Base-by-base conservation (phyloP, 2,888 invertebrate species). In the Hoplodrina blanda region DNA sequence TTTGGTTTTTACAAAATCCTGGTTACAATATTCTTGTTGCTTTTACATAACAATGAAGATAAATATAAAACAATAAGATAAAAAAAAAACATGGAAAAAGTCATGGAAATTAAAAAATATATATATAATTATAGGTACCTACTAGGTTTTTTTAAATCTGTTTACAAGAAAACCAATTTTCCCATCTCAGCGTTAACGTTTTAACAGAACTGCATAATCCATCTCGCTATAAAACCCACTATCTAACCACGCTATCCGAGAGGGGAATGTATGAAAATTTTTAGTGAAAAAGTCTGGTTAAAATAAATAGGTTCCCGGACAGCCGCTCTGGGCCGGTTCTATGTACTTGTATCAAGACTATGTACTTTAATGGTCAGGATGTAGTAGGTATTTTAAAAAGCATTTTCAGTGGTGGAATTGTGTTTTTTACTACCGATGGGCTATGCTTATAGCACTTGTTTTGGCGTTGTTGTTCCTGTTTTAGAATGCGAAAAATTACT, bases 231-330 rank as follows among this genome's bases (percentile, higher is more conserved):
- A 41, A 25, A 13, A 25, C 20, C 41, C n/a, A 5, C 62, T 61
- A 49, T 59, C 60, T 56, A 74, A 53, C 59, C 41, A 8, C 69
- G 8, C 60, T 85, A 72, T 70, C 60, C 66, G 62, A 65, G 41
- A 44, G 53, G 62, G 59, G 66, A 74, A 84, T 79, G 70, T 78
- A 78, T 78, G 77, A 82, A 78, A 79, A 63, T 69, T 68, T 83
- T 37, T 69, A 60, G 67, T 71, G 57, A 80, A 84, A 87, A 85
- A 81, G 75, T 80, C 75, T 73, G 76, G 67, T 82, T 77, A 72
- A 83, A 82, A 87, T 86, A 86, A 83, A 86, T 85, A 78, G 83
- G 67, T 70, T 77, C 33, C 64, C 60, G 63, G 85, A 79, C 75
- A 66, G 77, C 66, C 68, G 78, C 78, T 73, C 60, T 67, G 81